Percentiles rank a stretch among this genome's conserved stretches.
These are phyloP conservation scores for Corbicula japonica DNA, from an alignment of 2,888 invertebrate species.

Conservation along the genomic window DNA sequence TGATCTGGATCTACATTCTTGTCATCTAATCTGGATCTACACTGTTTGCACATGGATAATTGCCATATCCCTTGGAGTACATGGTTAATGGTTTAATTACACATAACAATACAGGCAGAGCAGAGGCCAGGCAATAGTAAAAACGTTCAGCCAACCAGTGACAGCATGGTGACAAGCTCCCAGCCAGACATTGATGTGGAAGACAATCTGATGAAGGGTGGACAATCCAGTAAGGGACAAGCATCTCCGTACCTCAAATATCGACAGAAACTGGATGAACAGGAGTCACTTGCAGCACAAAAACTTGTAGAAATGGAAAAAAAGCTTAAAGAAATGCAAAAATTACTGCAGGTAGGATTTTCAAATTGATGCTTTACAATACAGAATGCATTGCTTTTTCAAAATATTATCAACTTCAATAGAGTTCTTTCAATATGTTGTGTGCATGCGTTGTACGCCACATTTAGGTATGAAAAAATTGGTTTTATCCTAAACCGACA, in stretches of 20 bases:
- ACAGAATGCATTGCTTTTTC: too few species aligned
- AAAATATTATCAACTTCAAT: too few species aligned
- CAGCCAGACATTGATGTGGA: slow-evolving; percentile 30
- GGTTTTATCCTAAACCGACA: too few species aligned
- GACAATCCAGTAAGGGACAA: background rate
- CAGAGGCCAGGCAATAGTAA: slow-evolving; percentile 11
- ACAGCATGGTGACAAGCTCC: slow-evolving; percentile 39
- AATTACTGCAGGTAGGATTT: slow-evolving; percentile 53
- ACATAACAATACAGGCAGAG: slow-evolving; percentile 1
- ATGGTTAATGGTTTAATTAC: too few species aligned
- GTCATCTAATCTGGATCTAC: too few species aligned
- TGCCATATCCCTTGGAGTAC: too few species aligned
- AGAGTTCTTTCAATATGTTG: too few species aligned
- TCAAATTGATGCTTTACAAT: background rate
- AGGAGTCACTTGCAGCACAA: slow-evolving; percentile 62
- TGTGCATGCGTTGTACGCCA: too few species aligned
- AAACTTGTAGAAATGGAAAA: slow-evolving; percentile 73
- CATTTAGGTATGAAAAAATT: too few species aligned
- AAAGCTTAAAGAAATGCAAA: slow-evolving; percentile 73
- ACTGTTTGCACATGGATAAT: too few species aligned
- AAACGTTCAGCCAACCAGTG: slow-evolving; percentile 22
- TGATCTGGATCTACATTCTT: too few species aligned
- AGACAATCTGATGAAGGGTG: background rate
- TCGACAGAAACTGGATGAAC: slow-evolving; percentile 65
- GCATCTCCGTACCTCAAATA: slow-evolving; percentile 68